Conservation (phyloP, 2,888 invertebrate species). For the Hymenopus coronatus region DNA sequence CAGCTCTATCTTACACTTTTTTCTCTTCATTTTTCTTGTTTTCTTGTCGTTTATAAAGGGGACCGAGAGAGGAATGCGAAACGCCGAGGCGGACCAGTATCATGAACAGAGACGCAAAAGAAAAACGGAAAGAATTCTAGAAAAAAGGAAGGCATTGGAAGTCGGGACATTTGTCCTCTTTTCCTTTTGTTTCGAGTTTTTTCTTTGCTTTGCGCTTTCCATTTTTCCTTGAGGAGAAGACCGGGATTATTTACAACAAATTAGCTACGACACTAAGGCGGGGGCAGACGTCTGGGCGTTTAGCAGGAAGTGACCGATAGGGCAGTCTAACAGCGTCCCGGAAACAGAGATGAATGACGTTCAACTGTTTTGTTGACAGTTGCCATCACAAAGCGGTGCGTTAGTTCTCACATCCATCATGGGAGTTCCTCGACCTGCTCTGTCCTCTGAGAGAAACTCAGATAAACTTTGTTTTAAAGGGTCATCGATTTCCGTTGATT, state of each 20-base stretch:
- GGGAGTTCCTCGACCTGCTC: not conserved
- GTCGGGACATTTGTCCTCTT: slow-evolving; percentile 2
- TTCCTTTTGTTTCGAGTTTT: not conserved
- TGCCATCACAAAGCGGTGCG: not conserved
- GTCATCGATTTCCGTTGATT: not conserved
- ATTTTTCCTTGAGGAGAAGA: not conserved
- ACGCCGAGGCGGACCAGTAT: not conserved
- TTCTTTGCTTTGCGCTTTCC: not conserved
- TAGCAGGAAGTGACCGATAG: slow-evolving; percentile 7
- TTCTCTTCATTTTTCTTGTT: slow-evolving; percentile 20
- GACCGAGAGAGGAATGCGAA: not conserved
- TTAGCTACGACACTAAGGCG: slow-evolving; percentile 19
- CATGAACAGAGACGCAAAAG: not conserved
- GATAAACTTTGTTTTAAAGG: not conserved
- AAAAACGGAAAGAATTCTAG: not conserved
- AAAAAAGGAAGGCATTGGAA: not conserved
- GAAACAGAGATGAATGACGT: slow-evolving; percentile 20
- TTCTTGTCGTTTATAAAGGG: slow-evolving; percentile 17
- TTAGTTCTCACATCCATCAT: slow-evolving; percentile 22
- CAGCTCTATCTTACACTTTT: slow-evolving; percentile 21
- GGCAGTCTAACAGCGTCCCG: not conserved
- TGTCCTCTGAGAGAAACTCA: not conserved
- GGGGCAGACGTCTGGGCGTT: not conserved
- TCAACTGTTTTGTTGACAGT: slow-evolving; percentile 24
- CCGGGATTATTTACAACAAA: slow-evolving; percentile 28